Base-by-base conservation (phyloP, 2,888 invertebrate genomes). In the Autographa pulchrina region DNA sequence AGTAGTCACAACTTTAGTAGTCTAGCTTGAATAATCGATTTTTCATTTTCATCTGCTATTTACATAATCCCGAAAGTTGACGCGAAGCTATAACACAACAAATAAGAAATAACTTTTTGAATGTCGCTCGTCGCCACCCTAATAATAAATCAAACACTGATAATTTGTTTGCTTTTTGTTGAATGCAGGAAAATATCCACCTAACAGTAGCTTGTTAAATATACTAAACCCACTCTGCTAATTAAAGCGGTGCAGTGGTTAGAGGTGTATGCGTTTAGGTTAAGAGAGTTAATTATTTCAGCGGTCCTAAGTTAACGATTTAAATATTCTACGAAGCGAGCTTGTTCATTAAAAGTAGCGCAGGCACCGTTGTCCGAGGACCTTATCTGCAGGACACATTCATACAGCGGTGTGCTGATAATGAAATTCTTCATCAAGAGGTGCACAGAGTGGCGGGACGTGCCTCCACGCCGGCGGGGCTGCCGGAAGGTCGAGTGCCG, bases 391-490 rank as follows among this genome's bases (percentile, higher is more conserved):
- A 86, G 88, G 85, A 88, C 87, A 89, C 88, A 92, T 91, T 90
- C 90, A 88, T 87, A 88, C 86, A 84, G 86, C 82, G 78, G 86
- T 87, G 88, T 86, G 88, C 90, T 91, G 90, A 90, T 93, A 93
- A 93, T 93, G 92, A 92, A 93, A 93, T 93, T 92, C 92, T 93
- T 92, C 92, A 92, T 91, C 90, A 92, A 90, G 91, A 89, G 90
- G 89, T 90, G 88, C 85, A 88, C 83, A 82, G 87, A 91, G 90
- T 88, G 90, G 86, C 80, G 88, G 83, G 84, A 91, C 92, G 92
- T 92, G 91, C 88, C 86, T 89, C 75, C 77, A 78, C 78, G 81
- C 77, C 74, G 81, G 70, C 75, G 61, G 61, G 59, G 68, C 74
- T 65, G 68, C 62, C 70, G 77, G 83, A 88, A 89, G 86, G 87